Evolutionary conservation across 37 sponge, comb jelly and placozoan species (phyloP).

Genomic region (Bolinopsis microptera): DNA sequence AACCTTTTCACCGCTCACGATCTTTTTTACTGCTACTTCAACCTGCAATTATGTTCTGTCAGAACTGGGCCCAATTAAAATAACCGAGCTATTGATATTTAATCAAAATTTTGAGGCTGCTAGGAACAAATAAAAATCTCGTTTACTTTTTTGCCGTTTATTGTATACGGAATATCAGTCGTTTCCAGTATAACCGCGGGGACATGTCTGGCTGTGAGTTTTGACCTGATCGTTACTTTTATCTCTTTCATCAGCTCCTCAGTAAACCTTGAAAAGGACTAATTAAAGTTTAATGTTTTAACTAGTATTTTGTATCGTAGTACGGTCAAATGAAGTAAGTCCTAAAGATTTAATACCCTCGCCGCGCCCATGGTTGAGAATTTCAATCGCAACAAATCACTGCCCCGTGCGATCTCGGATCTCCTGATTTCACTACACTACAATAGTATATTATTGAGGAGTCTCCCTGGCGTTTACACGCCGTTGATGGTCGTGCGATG

Average conservation of each 20-base stretch:
- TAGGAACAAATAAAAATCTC: not conserved
- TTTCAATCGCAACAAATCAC: too few relatives aligned
- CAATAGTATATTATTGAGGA: too few relatives aligned
- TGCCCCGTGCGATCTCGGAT: too few relatives aligned
- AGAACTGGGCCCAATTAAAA: not conserved
- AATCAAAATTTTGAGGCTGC: not conserved
- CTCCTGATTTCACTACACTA: too few relatives aligned
- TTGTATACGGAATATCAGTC: conserved; percentile 93
- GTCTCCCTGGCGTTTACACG: too few relatives aligned
- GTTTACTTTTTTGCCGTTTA: conserved; percentile 82
- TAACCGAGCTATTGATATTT: not conserved
- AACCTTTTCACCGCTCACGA: conserved; percentile 83
- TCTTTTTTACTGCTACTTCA: conserved; percentile 95
- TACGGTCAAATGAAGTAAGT: too few relatives aligned
- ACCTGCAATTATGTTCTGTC: conserved; percentile 63
- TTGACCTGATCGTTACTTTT: conserved; percentile 73
- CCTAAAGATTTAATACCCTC: too few relatives aligned
- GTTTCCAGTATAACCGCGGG: conserved; percentile 83
- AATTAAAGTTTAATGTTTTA: too few relatives aligned
- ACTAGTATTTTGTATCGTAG: too few relatives aligned
- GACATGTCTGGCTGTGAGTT: conserved; percentile 93
- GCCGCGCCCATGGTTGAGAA: too few relatives aligned
- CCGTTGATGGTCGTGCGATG: too few relatives aligned
- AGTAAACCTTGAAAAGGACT: conserved; percentile 73
- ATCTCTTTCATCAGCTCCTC: conserved; percentile 73